Percentiles rank a stretch among this genome's conserved stretches.
Conservation (phyloP, 64 coral and sea anemone species). For the Anthopleura sola region DNA sequence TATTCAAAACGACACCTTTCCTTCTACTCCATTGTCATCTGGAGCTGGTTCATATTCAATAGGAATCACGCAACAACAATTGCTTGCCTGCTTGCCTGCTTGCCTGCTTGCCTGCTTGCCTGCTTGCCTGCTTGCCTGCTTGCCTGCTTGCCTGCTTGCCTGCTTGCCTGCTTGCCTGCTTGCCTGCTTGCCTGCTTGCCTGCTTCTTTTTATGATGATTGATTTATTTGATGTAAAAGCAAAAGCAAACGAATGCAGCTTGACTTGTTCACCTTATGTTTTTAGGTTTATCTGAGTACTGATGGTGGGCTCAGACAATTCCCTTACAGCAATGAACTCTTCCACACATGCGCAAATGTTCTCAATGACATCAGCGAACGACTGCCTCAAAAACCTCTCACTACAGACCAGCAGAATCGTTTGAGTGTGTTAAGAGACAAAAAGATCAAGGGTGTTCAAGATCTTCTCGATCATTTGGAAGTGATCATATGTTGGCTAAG, state of each 20-base stretch:
- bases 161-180: too few relatives aligned
- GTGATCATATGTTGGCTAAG: conserved; percentile 66
- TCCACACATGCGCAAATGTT: conserved; percentile 70
- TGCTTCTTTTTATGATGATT: too few relatives aligned
- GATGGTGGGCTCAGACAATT: conserved; percentile 57
- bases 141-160: too few relatives aligned
- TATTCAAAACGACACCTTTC: conserved; percentile 39
- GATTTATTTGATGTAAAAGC: too few relatives aligned
- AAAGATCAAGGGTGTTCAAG: conserved; percentile 54
- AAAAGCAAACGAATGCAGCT: too few relatives aligned
- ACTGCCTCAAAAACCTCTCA: conserved; percentile 54
- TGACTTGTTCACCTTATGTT: background rate
- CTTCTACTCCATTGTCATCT: background rate
- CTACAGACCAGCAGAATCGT: conserved; percentile 25
- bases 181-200: too few relatives aligned
- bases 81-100: too few relatives aligned
- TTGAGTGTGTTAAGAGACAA: conserved; percentile 51
- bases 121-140: too few relatives aligned
- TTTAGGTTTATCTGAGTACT: conserved; percentile 44
- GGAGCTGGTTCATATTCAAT: background rate
- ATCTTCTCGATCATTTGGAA: conserved; percentile 64
- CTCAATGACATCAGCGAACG: conserved; percentile 50
- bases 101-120: too few relatives aligned
- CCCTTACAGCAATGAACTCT: conserved; percentile 70
- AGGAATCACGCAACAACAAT: background rate